Percentiles rank a stretch among this genome's conserved stretches.
These are phyloP conservation scores for Julus scandinavius DNA, from an alignment of 2,888 invertebrate species.

Conservation along the genomic window DNA sequence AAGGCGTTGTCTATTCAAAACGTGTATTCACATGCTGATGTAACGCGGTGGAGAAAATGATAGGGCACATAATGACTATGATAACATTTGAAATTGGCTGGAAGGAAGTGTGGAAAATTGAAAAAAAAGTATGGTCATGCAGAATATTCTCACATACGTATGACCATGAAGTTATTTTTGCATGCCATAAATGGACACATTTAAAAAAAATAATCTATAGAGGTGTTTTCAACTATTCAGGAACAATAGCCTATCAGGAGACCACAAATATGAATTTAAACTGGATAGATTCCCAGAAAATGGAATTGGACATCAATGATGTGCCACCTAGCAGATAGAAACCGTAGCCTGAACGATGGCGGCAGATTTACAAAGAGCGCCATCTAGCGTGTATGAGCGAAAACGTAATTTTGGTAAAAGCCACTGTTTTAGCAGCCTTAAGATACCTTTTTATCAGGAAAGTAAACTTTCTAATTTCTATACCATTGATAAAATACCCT, in stretches of 20 bases:
- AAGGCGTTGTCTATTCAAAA: not conserved
- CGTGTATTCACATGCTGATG: not conserved
- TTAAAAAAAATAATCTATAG: no score
- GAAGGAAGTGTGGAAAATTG: no score
- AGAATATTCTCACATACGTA: no score
- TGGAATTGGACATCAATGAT: not conserved
- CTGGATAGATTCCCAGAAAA: not conserved
- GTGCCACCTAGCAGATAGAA: not conserved
- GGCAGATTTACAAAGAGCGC: not conserved
- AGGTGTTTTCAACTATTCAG: no score
- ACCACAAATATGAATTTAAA: no score
- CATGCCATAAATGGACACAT: no score
- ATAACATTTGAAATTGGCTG: no score
- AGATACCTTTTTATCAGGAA: not conserved
- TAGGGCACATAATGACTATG: not conserved
- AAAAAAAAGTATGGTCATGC: no score
- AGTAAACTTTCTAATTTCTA: not conserved
- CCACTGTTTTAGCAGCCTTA: not conserved
- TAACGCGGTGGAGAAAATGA: not conserved
- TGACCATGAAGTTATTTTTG: no score
- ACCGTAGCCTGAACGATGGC: not conserved
- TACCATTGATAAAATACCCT: not conserved
- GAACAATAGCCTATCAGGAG: no score
- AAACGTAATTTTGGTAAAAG: not conserved
- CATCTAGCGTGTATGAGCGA: not conserved